These are phyloP conservation scores for Pomacea maculata DNA, from an alignment of 1,140 invertebrate genomes.

Conservation along the genomic window DNA sequence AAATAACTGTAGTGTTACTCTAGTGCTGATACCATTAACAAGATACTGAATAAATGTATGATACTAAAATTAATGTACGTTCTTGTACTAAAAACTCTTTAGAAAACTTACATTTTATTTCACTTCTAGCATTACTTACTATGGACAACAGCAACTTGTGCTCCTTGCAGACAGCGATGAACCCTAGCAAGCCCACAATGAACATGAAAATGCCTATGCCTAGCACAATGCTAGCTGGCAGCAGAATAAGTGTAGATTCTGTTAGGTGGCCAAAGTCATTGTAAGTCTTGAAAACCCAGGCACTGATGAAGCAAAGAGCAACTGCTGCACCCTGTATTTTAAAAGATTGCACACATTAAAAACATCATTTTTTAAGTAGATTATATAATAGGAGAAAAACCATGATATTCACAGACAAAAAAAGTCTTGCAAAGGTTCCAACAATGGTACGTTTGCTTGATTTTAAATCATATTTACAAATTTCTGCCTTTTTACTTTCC, in stretches of 20 bases:
- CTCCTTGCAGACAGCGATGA: constrained; percentile 85
- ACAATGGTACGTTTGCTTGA: too few species aligned
- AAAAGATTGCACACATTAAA: background rate
- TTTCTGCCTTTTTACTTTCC: too few species aligned
- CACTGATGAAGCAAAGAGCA: constrained; percentile 55
- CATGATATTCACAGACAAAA: too few species aligned
- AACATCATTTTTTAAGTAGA: background rate
- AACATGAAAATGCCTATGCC: constrained; percentile 81
- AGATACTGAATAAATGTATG: too few species aligned
- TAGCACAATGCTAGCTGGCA: constrained; percentile 72
- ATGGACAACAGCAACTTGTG: constrained; percentile 84
- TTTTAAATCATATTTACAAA: too few species aligned
- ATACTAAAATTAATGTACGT: too few species aligned
- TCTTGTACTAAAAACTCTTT: too few species aligned
- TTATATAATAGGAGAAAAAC: background rate
- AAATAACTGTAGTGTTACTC: too few species aligned
- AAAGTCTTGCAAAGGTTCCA: too few species aligned
- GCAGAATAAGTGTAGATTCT: constrained; percentile 50
- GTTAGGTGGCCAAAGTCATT: constrained; percentile 57
- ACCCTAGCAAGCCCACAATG: constrained; percentile 86
- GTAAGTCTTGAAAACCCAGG: constrained; percentile 60
- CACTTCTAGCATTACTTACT: constrained; percentile 69
- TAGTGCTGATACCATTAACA: too few species aligned
- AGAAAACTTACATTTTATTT: too few species aligned
- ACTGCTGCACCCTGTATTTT: constrained; percentile 56